Evolutionary conservation across 1,140 invertebrate species (phyloP).

Genomic region (Hyles euphorbiae): DNA sequence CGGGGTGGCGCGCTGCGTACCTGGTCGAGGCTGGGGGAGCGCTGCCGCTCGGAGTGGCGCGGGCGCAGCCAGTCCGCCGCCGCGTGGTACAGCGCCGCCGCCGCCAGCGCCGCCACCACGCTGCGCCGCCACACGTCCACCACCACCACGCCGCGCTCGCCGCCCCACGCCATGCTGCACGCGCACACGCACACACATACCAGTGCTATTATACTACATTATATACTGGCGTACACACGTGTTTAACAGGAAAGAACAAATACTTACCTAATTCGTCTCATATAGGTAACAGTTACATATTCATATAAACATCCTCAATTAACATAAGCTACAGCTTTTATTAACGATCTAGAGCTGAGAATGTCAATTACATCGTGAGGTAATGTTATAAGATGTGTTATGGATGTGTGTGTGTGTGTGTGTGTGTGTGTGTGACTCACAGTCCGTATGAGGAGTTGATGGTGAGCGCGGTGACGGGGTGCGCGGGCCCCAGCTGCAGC

Average conservation of each 20-base stretch:
- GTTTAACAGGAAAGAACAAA: no score
- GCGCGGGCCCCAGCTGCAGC: conserved; percentile 75
- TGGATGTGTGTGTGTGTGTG: neutral
- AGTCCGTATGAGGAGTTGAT: conserved; percentile 97
- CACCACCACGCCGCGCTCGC: conserved; percentile 94
- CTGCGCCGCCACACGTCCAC: conserved; percentile 95
- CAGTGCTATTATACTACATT: no score
- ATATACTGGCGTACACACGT: no score
- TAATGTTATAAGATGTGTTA: no score
- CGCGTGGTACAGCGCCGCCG: conserved; percentile 93
- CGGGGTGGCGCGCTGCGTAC: conserved; percentile 74
- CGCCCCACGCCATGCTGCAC: conserved; percentile 95
- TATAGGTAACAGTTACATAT: no score
- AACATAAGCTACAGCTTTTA: no score
- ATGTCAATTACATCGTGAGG: no score
- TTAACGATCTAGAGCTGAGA: no score
- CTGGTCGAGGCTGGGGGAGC: conserved; percentile 94
- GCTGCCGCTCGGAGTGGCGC: conserved; percentile 73
- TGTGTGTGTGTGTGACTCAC: conserved; percentile 79
- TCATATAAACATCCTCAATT: no score
- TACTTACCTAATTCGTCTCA: no score
- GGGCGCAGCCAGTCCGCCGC: conserved; percentile 72
- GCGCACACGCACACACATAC: neutral
- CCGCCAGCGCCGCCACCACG: conserved; percentile 89
- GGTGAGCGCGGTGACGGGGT: conserved; percentile 84